Base-by-base conservation (phyloP, 2,797 vertebrate genomes). In the Betta splendens region DNA sequence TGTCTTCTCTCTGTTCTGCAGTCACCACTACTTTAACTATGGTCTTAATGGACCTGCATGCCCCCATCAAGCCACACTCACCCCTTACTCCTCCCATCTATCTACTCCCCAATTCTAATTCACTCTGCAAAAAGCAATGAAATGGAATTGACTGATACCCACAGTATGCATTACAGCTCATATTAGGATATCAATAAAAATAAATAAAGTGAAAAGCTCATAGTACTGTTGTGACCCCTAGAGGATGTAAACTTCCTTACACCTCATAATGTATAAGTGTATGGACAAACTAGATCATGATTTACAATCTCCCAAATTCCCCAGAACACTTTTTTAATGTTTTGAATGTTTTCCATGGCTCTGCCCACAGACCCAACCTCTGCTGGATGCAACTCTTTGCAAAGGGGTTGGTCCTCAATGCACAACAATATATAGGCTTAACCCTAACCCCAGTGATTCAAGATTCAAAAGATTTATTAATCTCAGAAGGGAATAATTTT, bases 111-210 rank as follows among this genome's bases (percentile, higher is more conserved):
- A 44, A 63, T 72, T 70, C 58, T 59, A 52, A 75, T 83, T 83
- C 62, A 47, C 72, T 77, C 69, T 69, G 76, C 76, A 84, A 71
- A 83, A 81, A 76, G 79, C 81, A 88, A 64, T 82, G 76, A 76
- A 79, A 84, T 76, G 71, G 69, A 80, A 81, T 74, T 81, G 82
- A 82, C 64, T 72, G 79, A 77, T 79, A 67, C 66, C 61, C 63
- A 54, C 67, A 79, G 64, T 79, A 69, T 83, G 72, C 84, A 84
- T 86, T 87, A 78, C 64, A 70, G 47, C 65, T 79, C 46, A 75
- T 85, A 83, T 80, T 75, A 73, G 64, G 42, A 77, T 69, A 79
- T 84, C 79, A 77, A 79, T 84, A 83, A 74, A 64, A 71, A 84
- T 79, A 72, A 81, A 79, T 76, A 76, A 72, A 60, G 56, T 15